phyloP scores from a whole-genome alignment of 2,888 invertebrate species.

The Baccha elongata region DNA sequence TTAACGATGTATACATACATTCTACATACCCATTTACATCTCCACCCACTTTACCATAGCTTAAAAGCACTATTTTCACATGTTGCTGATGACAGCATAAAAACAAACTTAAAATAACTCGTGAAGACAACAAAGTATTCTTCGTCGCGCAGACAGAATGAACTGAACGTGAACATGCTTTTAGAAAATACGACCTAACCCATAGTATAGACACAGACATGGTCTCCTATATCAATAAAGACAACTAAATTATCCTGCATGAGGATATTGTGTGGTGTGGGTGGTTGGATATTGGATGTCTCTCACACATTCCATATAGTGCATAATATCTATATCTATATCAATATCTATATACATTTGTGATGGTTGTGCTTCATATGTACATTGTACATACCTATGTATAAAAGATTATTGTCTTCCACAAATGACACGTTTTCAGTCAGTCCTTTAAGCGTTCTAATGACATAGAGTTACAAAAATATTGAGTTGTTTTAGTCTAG shows the following conservation, averaged over 20 bases:
- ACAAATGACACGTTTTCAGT: slow-evolving; percentile 25
- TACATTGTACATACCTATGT: no score
- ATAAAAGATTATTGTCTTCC: slow-evolving; percentile 35
- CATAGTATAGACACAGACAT: slow-evolving; percentile 25
- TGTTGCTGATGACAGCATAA: slow-evolving; percentile 66
- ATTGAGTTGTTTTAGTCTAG: not conserved
- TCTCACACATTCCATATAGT: no score
- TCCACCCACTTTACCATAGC: slow-evolving; percentile 9
- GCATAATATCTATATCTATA: no score
- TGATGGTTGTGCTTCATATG: not conserved
- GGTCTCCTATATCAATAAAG: slow-evolving; percentile 65
- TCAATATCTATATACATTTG: no score
- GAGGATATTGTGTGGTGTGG: slow-evolving; percentile 26
- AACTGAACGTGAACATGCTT: slow-evolving; percentile 42
- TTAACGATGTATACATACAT: slow-evolving; percentile 15
- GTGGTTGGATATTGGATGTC: slow-evolving; percentile 1
- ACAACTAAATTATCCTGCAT: slow-evolving; percentile 68
- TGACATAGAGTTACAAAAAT: slow-evolving; percentile 40
- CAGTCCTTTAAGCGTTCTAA: slow-evolving; percentile 42
- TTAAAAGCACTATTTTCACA: slow-evolving; percentile 39
- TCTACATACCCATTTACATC: not conserved
- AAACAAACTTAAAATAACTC: slow-evolving; percentile 50
- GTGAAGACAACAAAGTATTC: slow-evolving; percentile 61
- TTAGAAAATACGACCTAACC: slow-evolving; percentile 48
- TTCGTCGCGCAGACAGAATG: slow-evolving; percentile 37